These are phyloP conservation scores for Matsumyia berberina DNA, from an alignment of 2,888 invertebrate species.

Conservation along the genomic window DNA sequence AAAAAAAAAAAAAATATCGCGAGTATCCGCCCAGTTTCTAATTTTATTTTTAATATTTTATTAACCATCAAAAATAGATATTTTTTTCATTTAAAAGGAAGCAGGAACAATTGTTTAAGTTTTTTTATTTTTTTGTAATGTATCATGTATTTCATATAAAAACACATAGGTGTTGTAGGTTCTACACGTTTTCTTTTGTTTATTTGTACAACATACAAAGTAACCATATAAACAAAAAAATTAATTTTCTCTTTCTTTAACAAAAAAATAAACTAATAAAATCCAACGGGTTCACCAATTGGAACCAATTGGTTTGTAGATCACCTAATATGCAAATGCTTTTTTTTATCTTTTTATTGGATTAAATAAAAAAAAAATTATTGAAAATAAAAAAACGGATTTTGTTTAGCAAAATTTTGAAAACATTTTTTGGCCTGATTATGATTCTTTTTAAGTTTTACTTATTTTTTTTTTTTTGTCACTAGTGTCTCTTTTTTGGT, in stretches of 20 bases:
- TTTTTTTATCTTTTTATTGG: constrained; percentile 53
- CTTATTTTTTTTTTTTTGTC: constrained; percentile 81
- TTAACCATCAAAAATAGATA: constrained; percentile 67
- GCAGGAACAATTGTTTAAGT: constrained; percentile 67
- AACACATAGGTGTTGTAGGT: constrained; percentile 69
- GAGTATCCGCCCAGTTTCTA: constrained; percentile 54
- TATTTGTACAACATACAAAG: constrained; percentile 66
- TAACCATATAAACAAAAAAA: constrained; percentile 55
- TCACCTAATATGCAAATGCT: constrained; percentile 57
- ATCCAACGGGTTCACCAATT: constrained; percentile 80
- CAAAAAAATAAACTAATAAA: constrained; percentile 73
- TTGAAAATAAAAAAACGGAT: constrained; percentile 54
- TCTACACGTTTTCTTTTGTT: constrained; percentile 58
- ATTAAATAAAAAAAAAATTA: constrained; percentile 66
- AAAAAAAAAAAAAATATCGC: constrained; percentile 59
- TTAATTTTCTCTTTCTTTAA: constrained; percentile 32
- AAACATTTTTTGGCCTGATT: constrained; percentile 85
- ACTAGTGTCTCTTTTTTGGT: constrained; percentile 84
- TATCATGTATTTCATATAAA: constrained; percentile 67
- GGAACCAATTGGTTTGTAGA: constrained; percentile 79
- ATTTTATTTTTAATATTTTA: constrained; percentile 46
- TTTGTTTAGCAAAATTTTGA: constrained; percentile 77
- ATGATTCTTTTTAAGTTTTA: constrained; percentile 76
- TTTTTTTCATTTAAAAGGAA: constrained; percentile 64
- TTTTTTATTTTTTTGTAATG: constrained; percentile 57